A percentile compares a stretch with the other conserved stretches of the same genome.
Conservation (phyloP, 64 coral and sea anemone species). For the Montipora sp. region DNA sequence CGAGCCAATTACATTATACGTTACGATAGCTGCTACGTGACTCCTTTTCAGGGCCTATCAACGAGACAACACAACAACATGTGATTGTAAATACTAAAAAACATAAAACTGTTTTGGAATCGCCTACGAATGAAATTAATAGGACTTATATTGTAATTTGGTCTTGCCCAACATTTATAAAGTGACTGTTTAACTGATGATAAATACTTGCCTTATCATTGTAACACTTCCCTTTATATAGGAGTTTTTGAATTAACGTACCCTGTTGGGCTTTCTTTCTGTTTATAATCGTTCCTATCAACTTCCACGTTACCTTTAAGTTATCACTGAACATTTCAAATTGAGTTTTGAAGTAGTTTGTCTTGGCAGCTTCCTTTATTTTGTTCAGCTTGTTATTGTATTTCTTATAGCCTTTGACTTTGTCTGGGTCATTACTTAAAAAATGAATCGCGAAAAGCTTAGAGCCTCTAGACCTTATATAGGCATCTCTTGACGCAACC, state of each 20-base stretch:
- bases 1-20: too few relatives aligned
- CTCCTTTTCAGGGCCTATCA: too few relatives aligned
- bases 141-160: too few relatives aligned
- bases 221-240: conserved; percentile 5
- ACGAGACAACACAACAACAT: too few relatives aligned
- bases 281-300: conserved; percentile 39
- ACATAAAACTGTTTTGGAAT: too few relatives aligned
- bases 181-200: conserved; percentile 7
- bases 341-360: conserved; percentile 28
- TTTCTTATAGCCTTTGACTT: conserved; percentile 23
- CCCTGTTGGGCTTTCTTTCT: neutral
- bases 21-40: too few relatives aligned
- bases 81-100: too few relatives aligned
- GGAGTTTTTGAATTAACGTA: conserved; percentile 25
- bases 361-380: conserved; percentile 30
- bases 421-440: conserved; percentile 11
- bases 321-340: conserved; percentile 21
- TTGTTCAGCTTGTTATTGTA: conserved; percentile 52
- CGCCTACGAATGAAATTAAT: too few relatives aligned
- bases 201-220: conserved; percentile 9
- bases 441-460: too few relatives aligned
- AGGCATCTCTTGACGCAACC: too few relatives aligned
- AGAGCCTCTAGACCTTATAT: too few relatives aligned
- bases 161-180: neutral
- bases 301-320: conserved; percentile 43